A percentile compares a stretch with the other conserved stretches of the same genome.
Evolutionary conservation across 2,797 vertebrate genomes (phyloP).

Genomic region (Hydrolagus colliei): DNA sequence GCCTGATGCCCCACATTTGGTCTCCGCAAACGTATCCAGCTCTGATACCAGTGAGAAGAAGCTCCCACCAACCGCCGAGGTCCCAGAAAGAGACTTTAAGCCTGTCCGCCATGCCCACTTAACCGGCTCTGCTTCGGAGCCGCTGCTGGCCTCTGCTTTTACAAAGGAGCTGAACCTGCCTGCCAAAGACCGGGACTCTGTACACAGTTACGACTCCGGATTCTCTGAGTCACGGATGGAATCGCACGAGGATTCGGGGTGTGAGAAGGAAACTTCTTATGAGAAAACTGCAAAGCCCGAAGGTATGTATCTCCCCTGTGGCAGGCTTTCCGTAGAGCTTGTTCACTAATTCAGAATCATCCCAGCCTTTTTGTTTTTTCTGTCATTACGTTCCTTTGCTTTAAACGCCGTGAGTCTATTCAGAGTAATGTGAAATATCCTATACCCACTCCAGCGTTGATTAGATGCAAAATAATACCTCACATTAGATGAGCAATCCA

Average conservation of each 20-base stretch:
- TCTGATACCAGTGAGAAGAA: neutral
- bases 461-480: too few relatives aligned
- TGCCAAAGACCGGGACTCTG: constrained; percentile 50
- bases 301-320: constrained; percentile 56
- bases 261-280: constrained; percentile 75
- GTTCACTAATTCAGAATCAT: too few relatives aligned
- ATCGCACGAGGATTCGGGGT: constrained; percentile 55
- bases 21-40: constrained; percentile 29
- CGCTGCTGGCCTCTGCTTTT: constrained; percentile 13
- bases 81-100: constrained; percentile 43
- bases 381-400: too few relatives aligned
- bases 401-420: too few relatives aligned
- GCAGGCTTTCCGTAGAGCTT: too few relatives aligned
- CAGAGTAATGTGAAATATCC: too few relatives aligned
- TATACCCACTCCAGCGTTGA: too few relatives aligned
- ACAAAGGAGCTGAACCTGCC: constrained; percentile 42
- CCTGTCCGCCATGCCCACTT: constrained; percentile 49
- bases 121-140: constrained; percentile 6
- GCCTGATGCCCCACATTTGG: constrained; percentile 50
- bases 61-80: constrained; percentile 46
- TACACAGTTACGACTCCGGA: constrained; percentile 68
- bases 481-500: too few relatives aligned
- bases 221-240: constrained; percentile 66
- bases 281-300: constrained; percentile 84
- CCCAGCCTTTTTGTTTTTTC: too few relatives aligned